Evolutionary conservation across 2,888 invertebrate genomes (phyloP).

Genomic region (Synergus laeviventris): DNA sequence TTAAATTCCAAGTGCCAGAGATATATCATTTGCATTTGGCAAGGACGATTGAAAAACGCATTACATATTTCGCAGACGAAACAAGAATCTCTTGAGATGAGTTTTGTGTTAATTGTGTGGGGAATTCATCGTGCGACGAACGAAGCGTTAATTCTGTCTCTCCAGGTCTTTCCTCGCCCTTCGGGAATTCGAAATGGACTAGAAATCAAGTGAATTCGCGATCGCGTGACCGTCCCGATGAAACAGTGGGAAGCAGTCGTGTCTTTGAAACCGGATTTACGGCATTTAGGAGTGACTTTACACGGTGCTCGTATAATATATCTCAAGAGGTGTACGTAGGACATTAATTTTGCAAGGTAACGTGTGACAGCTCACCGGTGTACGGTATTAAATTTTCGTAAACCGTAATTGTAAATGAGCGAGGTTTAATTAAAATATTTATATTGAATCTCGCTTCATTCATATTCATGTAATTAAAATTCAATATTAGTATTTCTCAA

Average conservation of each 20-base stretch:
- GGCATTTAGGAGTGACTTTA: constrained; percentile 43
- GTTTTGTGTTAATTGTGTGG: constrained; percentile 34
- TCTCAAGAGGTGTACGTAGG: constrained; percentile 40
- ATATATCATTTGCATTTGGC: constrained; percentile 33
- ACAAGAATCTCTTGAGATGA: constrained; percentile 27
- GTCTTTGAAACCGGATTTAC: constrained; percentile 44
- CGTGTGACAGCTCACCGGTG: constrained; percentile 36
- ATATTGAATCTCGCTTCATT: neutral
- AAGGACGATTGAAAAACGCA: constrained; percentile 32
- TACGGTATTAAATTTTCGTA: constrained; percentile 39
- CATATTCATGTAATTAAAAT: neutral
- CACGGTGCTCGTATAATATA: constrained; percentile 43
- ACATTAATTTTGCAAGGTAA: constrained; percentile 43
- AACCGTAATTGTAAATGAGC: constrained; percentile 8
- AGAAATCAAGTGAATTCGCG: constrained; percentile 37
- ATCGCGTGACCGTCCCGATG: constrained; percentile 42
- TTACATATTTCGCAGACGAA: constrained; percentile 23
- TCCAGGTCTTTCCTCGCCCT: constrained; percentile 10
- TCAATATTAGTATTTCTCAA: neutral
- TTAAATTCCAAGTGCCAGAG: constrained; percentile 38
- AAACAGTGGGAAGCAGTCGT: constrained; percentile 42
- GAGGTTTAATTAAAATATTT: neutral
- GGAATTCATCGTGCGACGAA: constrained; percentile 12
- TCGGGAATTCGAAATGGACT: constrained; percentile 30
- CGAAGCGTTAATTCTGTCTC: constrained; percentile 15